Conservation (phyloP, 2,113 vertebrate genomes). For the Tapirus terrestris region DNA sequence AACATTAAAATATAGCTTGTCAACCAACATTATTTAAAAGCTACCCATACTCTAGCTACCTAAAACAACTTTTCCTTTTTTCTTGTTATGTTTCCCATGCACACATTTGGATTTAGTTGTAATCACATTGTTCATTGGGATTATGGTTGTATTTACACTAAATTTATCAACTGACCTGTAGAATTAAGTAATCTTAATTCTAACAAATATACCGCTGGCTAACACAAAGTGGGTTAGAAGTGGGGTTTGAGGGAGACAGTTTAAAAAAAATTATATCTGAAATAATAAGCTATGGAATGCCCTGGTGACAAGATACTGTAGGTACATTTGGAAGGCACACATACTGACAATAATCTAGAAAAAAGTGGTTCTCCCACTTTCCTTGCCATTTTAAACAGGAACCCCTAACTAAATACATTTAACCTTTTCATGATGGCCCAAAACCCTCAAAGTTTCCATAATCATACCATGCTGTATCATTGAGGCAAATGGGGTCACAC, state of each 20-base stretch:
- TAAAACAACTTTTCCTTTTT: neutral
- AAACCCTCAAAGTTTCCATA: neutral
- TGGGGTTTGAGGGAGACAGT: neutral
- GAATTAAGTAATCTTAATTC: neutral
- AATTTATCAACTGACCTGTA: neutral
- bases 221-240: neutral
- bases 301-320: neutral
- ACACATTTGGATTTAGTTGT: neutral
- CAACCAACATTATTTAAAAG: conserved; percentile 21
- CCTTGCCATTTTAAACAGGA: neutral
- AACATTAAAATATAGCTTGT: neutral
- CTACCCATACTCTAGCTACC: neutral
- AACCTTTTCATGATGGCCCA: neutral
- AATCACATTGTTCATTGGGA: neutral
- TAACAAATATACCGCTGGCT: neutral
- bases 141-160: neutral
- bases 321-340: neutral
- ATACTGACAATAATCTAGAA: neutral
- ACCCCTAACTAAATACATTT: neutral
- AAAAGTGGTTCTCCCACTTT: neutral
- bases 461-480: neutral
- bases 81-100: neutral
- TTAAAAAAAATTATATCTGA: neutral
- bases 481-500: neutral
- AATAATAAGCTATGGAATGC: neutral